Evolutionary conservation across 2,888 invertebrate genomes (phyloP).

Genomic region (Agelastica alni): DNA sequence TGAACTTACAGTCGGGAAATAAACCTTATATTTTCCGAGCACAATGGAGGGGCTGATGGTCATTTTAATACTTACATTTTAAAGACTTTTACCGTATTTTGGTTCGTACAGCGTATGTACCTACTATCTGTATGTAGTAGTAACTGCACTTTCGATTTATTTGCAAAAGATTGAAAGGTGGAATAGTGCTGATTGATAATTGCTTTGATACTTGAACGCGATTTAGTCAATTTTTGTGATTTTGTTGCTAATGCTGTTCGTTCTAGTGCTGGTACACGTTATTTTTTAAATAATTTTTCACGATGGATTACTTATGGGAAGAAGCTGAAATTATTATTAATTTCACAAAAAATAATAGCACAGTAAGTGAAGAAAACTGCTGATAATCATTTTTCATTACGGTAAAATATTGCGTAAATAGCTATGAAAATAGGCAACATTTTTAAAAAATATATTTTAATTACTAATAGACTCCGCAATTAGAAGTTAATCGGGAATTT

Average conservation of each 20-base stretch:
- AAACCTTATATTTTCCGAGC: conserved; percentile 1
- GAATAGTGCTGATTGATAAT: background rate
- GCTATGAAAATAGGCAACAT: too few relatives aligned
- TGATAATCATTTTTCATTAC: too few relatives aligned
- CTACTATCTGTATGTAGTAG: too few relatives aligned
- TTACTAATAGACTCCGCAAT: too few relatives aligned
- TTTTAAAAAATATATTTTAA: too few relatives aligned
- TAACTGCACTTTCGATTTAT: conserved; percentile 4
- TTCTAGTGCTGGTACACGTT: background rate
- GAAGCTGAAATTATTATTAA: conserved; percentile 39
- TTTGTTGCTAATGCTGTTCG: background rate
- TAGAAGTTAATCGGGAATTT: too few relatives aligned
- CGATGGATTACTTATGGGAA: conserved; percentile 38
- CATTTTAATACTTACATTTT: conserved; percentile 2
- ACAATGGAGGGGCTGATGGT: conserved; percentile 2
- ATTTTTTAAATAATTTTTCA: too few relatives aligned
- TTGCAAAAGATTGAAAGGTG: too few relatives aligned
- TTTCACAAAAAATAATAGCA: conserved; percentile 35
- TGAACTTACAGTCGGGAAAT: background rate
- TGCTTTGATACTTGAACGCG: background rate
- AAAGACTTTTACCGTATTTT: conserved; percentile 4
- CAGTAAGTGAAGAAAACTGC: conserved; percentile 32
- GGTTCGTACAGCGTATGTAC: background rate
- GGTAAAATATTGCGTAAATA: too few relatives aligned
- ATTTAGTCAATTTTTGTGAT: background rate